A percentile compares a stretch with the other conserved stretches of the same genome.
Conservation (phyloP, 2,888 invertebrate genomes). For the Melinaea menophilus region DNA sequence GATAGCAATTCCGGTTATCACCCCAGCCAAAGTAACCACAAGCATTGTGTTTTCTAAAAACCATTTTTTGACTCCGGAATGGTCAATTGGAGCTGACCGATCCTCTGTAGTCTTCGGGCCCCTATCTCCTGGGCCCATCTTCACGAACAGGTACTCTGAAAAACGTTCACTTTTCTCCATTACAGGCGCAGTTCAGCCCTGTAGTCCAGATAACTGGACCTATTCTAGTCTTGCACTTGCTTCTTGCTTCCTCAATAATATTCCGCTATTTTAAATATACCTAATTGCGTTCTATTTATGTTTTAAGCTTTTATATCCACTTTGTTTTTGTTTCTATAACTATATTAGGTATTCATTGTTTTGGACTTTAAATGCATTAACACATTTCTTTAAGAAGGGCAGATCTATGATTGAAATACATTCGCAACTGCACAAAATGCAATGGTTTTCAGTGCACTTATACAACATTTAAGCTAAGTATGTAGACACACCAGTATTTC, state of each 20-base stretch:
- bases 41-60: conserved; percentile 87
- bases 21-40: conserved; percentile 88
- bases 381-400: conserved; percentile 6
- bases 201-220: conserved; percentile 45
- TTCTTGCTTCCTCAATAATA: conserved; percentile 13
- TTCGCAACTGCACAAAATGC: conserved; percentile 31
- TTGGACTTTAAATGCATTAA: background rate
- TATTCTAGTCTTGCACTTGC: conserved; percentile 37
- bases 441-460: conserved; percentile 26
- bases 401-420: conserved; percentile 27
- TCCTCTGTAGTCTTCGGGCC: conserved; percentile 80
- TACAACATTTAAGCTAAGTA: conserved; percentile 28
- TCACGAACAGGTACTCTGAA: conserved; percentile 89
- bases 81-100: conserved; percentile 80
- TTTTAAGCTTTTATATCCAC: background rate
- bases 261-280: conserved; percentile 4
- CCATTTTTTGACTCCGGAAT: conserved; percentile 82
- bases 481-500: conserved; percentile 4
- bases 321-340: conserved; percentile 1
- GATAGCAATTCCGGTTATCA: conserved; percentile 83
- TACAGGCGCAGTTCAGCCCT: conserved; percentile 52
- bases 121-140: conserved; percentile 83
- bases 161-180: conserved; percentile 83
- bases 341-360: background rate
- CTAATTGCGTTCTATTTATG: background rate